phyloP scores from a whole-genome alignment of 2,113 vertebrate genomes.

The Lonchura striata region DNA sequence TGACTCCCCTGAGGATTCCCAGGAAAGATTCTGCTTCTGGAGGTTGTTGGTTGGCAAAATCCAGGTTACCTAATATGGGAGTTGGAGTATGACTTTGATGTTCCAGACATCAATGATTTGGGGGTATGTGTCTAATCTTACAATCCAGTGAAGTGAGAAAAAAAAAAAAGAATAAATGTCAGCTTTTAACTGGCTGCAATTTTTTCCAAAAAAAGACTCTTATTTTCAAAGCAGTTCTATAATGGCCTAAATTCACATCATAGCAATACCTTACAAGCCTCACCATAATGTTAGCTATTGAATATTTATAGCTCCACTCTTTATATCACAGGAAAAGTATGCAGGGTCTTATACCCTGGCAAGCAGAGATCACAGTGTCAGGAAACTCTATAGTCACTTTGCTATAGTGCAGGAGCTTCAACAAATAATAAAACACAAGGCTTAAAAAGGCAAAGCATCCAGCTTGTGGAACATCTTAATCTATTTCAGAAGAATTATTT shows the following conservation, averaged over 20 bases:
- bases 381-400: neutral
- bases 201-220: neutral
- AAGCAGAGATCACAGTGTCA: neutral
- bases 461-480: neutral
- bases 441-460: neutral
- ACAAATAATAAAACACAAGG: neutral
- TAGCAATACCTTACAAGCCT: neutral
- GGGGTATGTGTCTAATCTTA: neutral
- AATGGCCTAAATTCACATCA: neutral
- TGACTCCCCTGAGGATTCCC: neutral
- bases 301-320: constrained; percentile 13
- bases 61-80: neutral
- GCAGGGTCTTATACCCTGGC: neutral
- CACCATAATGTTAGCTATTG: neutral
- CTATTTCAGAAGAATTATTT: neutral
- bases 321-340: constrained; percentile 14
- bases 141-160: neutral
- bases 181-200: neutral
- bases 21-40: neutral
- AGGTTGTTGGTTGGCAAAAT: neutral
- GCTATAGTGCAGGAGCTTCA: neutral
- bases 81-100: neutral
- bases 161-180: neutral
- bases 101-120: neutral
- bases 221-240: neutral